Conservation (phyloP, 2,888 invertebrate species). For the Ormia ochracea region DNA sequence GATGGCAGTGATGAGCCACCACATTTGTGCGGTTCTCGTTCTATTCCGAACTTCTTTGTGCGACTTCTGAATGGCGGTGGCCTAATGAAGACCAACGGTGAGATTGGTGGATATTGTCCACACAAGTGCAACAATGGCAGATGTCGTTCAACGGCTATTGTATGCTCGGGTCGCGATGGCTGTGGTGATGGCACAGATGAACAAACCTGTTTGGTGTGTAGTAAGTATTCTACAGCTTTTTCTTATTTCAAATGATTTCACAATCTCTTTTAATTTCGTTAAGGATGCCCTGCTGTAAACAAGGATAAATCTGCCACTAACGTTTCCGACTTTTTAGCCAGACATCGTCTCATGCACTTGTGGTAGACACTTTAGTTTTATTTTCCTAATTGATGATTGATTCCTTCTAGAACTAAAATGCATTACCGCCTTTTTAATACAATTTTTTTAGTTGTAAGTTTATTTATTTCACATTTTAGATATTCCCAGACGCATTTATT, state of each 20-base stretch:
- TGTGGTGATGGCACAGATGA: slow-evolving; percentile 95
- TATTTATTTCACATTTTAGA: slow-evolving; percentile 69
- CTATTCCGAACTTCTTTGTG: slow-evolving; percentile 75
- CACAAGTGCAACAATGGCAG: slow-evolving; percentile 91
- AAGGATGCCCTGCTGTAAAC: slow-evolving; percentile 79
- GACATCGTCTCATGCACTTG: slow-evolving; percentile 73
- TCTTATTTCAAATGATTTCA: not conserved
- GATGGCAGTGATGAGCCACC: slow-evolving; percentile 94
- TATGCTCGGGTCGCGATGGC: slow-evolving; percentile 92
- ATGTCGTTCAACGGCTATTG: slow-evolving; percentile 91
- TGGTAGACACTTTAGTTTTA: slow-evolving; percentile 67
- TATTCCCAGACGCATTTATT: slow-evolving; percentile 60
- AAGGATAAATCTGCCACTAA: slow-evolving; percentile 65
- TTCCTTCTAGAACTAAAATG: not conserved
- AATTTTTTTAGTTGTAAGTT: slow-evolving; percentile 68
- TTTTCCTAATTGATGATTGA: not conserved
- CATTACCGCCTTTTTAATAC: slow-evolving; percentile 26
- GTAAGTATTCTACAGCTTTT: slow-evolving; percentile 83
- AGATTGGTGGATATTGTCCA: slow-evolving; percentile 80
- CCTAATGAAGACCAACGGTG: slow-evolving; percentile 67
- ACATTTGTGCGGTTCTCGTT: slow-evolving; percentile 82
- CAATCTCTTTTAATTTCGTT: slow-evolving; percentile 65
- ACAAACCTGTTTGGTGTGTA: slow-evolving; percentile 88
- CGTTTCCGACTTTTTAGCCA: slow-evolving; percentile 64
- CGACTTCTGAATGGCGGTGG: slow-evolving; percentile 72